Conservation (phyloP, 2,888 invertebrate genomes). For the Trichopria drosophilae region DNA sequence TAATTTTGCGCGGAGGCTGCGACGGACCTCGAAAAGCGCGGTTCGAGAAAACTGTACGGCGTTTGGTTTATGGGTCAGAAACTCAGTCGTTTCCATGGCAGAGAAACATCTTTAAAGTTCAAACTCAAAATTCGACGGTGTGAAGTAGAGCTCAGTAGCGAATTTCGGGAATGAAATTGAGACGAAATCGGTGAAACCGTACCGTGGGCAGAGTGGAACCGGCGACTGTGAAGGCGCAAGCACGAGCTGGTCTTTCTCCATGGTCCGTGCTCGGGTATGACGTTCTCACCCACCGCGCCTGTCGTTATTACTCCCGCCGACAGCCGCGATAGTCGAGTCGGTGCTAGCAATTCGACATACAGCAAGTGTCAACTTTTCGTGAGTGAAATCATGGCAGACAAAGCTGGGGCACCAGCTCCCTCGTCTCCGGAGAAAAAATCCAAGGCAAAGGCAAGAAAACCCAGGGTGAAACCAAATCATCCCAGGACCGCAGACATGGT, state of each 20-base stretch:
- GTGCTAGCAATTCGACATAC: background rate
- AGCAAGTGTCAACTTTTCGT: background rate
- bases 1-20: too few species aligned
- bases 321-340: background rate
- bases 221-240: slow-evolving; percentile 22
- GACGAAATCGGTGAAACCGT: slow-evolving; percentile 19
- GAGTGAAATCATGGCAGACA: background rate
- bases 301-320: slow-evolving; percentile 4
- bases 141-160: background rate
- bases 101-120: background rate
- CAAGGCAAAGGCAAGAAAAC: slow-evolving; percentile 48
- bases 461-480: slow-evolving; percentile 57
- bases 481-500: slow-evolving; percentile 64
- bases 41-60: too few species aligned
- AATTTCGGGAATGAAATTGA: background rate
- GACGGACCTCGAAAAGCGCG: too few species aligned
- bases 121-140: accelerated
- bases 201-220: slow-evolving; percentile 22
- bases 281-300: background rate
- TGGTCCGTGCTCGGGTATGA: slow-evolving; percentile 43
- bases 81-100: background rate
- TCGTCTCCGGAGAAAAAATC: slow-evolving; percentile 10
- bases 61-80: too few species aligned
- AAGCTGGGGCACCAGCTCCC: slow-evolving; percentile 7
- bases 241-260: slow-evolving; percentile 41